Conservation (phyloP, 1,140 invertebrate genomes). For the Microvelia longipes region DNA sequence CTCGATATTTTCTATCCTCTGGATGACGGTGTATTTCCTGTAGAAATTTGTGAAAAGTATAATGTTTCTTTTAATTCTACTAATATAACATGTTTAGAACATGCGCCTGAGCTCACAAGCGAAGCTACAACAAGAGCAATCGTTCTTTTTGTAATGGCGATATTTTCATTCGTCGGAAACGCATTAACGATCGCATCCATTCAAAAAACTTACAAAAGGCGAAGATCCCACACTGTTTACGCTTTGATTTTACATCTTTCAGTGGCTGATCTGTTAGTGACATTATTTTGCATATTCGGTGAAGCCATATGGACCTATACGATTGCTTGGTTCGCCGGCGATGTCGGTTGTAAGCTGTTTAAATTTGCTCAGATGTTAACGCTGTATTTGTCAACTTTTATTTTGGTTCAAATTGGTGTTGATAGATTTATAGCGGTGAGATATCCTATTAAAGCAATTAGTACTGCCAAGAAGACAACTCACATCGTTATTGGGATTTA, state of each 20-base stretch:
- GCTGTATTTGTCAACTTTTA: constrained; percentile 65
- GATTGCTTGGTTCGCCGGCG: constrained; percentile 60
- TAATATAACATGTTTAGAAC: constrained; percentile 34
- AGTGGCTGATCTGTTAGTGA: constrained; percentile 58
- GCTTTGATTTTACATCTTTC: constrained; percentile 58
- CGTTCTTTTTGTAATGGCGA: constrained; percentile 47
- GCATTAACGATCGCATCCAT: constrained; percentile 58
- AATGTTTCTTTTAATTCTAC: constrained; percentile 10
- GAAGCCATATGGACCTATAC: constrained; percentile 65
- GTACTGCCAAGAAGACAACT: constrained; percentile 44
- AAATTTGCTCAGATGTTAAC: constrained; percentile 70
- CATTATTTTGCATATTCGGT: constrained; percentile 59
- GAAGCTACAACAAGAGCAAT: constrained; percentile 42
- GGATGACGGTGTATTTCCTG: constrained; percentile 12
- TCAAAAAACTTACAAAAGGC: constrained; percentile 24
- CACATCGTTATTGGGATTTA: constrained; percentile 47
- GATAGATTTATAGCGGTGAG: constrained; percentile 65
- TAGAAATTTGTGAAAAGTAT: constrained; percentile 14
- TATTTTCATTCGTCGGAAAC: constrained; percentile 57
- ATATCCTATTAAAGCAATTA: constrained; percentile 60
- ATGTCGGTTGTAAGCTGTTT: constrained; percentile 58
- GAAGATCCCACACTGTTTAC: constrained; percentile 44
- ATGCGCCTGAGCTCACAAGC: constrained; percentile 43
- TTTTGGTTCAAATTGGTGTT: constrained; percentile 54
- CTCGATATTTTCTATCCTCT: constrained; percentile 4